These are phyloP conservation scores for Drosophila robusta DNA, from an alignment of 2,888 invertebrate genomes.

Conservation along the genomic window DNA sequence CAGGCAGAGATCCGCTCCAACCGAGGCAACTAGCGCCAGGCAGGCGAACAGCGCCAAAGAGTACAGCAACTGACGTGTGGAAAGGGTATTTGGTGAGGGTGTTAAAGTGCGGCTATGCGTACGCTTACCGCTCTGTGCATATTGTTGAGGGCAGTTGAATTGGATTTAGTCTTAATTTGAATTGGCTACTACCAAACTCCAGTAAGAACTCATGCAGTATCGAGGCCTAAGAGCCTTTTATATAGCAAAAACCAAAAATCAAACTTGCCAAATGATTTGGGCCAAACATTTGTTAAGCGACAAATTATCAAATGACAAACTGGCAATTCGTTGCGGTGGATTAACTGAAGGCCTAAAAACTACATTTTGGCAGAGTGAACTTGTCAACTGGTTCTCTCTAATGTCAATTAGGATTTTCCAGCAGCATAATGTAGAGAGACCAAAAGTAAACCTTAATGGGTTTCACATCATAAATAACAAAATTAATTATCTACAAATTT, in stretches of 20 bases:
- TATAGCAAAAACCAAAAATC: constrained; percentile 47
- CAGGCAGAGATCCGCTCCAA: not conserved
- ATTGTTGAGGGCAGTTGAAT: constrained; percentile 36
- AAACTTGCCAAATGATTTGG: constrained; percentile 17
- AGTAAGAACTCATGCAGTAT: constrained; percentile 72
- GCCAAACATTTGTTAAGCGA: constrained; percentile 24
- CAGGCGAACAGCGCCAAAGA: constrained; percentile 55
- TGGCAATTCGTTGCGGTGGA: constrained; percentile 43
- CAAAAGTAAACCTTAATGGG: not conserved
- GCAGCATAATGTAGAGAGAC: not conserved
- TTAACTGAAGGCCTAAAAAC: constrained; percentile 64
- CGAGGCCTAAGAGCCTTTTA: constrained; percentile 48
- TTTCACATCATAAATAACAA: no score
- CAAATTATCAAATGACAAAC: constrained; percentile 38
- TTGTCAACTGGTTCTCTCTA: constrained; percentile 8
- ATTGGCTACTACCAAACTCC: constrained; percentile 67
- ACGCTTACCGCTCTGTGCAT: constrained; percentile 61
- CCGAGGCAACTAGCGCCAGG: constrained; percentile 28
- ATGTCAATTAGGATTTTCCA: not conserved
- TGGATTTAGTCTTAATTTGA: constrained; percentile 77
- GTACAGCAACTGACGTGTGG: constrained; percentile 50
- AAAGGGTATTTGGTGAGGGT: not conserved
- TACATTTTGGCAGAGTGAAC: constrained; percentile 8
- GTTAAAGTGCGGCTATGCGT: not conserved
- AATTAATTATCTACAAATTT: not conserved